Base-by-base conservation (phyloP, 2,113 vertebrate species). In the Leptobrachium ailaonicum region DNA sequence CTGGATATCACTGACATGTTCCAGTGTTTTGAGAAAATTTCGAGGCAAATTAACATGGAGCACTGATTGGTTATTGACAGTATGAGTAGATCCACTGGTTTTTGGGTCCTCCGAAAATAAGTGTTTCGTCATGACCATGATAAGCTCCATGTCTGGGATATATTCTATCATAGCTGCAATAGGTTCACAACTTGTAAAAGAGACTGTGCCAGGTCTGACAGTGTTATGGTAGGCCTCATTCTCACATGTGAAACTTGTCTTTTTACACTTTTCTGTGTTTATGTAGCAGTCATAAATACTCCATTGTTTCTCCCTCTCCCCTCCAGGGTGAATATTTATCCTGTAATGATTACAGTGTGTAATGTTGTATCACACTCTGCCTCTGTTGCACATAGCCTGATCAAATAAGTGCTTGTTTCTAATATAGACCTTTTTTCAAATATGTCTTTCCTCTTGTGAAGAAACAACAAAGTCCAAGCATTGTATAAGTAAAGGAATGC, bases 251-350 rank as follows among this genome's bases (percentile, higher is more conserved):
- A 67, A 77, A 32, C 54, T 41, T 71, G 66, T 77, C 54, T 70
- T 77, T 77, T 71, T 77, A 70, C 66, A 77, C 76, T 50, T 77
- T 32, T 70, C 68, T 9, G 41, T 77, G 76, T 77, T 77, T 60
- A 77, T 60, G 14, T 60, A 62, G 42, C 66, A 69, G 41, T 11
- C 20, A 77, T 58, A 77, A 70, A 77, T 58, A 66, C 68, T 53
- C 42, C 68, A 62, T 70, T 77, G 76, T 77, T 77, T 42, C 67
- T 60, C 41, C 6, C 4, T 60, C 41, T 41, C 54, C 66, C 54
- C 76, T 66, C 41, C 10, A n/a, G 9, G 1, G 66, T 50, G 75
- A 70, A 42, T 67, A 77, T 77, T 69, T 64, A 70, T 70, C 66
- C 66, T 42, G 3, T 44, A 41, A 56, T 56, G 75, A 43, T 68